A percentile compares a stretch with the other conserved stretches of the same genome.
Conservation (phyloP, 2,888 invertebrate genomes). For the Nycteola revayana region DNA sequence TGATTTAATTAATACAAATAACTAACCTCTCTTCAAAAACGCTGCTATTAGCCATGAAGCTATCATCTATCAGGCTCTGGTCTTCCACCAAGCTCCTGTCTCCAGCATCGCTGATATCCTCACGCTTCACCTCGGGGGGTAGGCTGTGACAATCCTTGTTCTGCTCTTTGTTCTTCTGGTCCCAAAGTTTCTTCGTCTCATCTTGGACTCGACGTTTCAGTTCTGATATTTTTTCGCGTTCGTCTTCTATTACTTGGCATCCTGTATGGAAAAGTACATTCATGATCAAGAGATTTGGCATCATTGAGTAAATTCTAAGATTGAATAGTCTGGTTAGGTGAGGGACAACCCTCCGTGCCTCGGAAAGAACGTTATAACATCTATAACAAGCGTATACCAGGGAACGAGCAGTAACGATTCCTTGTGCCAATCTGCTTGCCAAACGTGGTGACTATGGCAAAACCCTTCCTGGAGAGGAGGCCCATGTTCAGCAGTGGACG, state of each 20-base stretch:
- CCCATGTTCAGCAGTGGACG: too few species aligned
- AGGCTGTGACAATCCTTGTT: slow-evolving; percentile 48
- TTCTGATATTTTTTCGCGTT: slow-evolving; percentile 92
- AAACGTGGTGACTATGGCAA: too few species aligned
- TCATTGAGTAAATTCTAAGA: too few species aligned
- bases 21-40: slow-evolving; percentile 70
- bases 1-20: too few species aligned
- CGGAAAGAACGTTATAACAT: too few species aligned
- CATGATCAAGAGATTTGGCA: too few species aligned
- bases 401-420: too few species aligned
- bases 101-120: slow-evolving; percentile 14
- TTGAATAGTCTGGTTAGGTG: too few species aligned
- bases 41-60: slow-evolving; percentile 55
- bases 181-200: slow-evolving; percentile 95
- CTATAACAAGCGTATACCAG: too few species aligned
- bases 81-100: slow-evolving; percentile 44
- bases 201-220: slow-evolving; percentile 93
- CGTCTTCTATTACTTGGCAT: slow-evolving; percentile 95
- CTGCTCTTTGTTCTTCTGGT: slow-evolving; percentile 64
- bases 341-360: too few species aligned
- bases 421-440: too few species aligned
- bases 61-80: slow-evolving; percentile 53
- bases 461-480: too few species aligned
- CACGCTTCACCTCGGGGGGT: slow-evolving; percentile 24
- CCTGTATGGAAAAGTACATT: slow-evolving; percentile 83